Evolutionary conservation across 2,113 vertebrate genomes (phyloP).

Genomic region (Ceyx margarethae): DNA sequence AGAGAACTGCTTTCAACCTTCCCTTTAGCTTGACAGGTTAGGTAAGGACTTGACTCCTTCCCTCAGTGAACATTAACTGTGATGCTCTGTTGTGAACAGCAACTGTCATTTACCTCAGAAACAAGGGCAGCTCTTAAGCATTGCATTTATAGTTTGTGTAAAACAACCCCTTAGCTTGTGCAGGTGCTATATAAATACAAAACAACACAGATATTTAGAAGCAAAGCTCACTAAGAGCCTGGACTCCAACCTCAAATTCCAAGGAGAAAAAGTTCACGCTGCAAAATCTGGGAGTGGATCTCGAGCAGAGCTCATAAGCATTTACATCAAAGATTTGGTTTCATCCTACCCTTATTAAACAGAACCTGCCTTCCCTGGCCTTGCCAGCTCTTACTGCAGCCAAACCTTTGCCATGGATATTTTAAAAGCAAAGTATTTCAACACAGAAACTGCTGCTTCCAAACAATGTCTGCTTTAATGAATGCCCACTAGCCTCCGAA

Average conservation of each 20-base stretch:
- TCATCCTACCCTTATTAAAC: not conserved
- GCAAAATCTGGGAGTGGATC: not conserved
- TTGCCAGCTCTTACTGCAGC: not conserved
- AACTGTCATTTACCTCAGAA: not conserved
- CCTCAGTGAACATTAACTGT: not conserved
- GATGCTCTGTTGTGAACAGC: not conserved
- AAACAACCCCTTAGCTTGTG: not conserved
- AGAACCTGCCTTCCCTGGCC: not conserved
- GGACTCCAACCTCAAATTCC: not conserved
- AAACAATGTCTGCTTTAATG: not conserved
- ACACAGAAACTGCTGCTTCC: not conserved
- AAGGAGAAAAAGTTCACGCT: not conserved
- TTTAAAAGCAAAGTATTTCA: constrained; percentile 4
- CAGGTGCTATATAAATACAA: not conserved
- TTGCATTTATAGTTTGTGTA: not conserved
- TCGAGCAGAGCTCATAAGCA: not conserved
- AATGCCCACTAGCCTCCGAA: not conserved
- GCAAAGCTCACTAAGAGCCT: not conserved
- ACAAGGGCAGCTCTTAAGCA: not conserved
- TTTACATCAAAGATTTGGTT: not conserved
- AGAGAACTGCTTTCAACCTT: not conserved
- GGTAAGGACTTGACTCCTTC: not conserved
- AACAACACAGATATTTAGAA: not conserved
- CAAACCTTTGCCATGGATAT: constrained; percentile 24
- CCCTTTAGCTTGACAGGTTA: not conserved